Conservation (phyloP, 2,113 vertebrate species). For the Cricetomys ansorgei region DNA sequence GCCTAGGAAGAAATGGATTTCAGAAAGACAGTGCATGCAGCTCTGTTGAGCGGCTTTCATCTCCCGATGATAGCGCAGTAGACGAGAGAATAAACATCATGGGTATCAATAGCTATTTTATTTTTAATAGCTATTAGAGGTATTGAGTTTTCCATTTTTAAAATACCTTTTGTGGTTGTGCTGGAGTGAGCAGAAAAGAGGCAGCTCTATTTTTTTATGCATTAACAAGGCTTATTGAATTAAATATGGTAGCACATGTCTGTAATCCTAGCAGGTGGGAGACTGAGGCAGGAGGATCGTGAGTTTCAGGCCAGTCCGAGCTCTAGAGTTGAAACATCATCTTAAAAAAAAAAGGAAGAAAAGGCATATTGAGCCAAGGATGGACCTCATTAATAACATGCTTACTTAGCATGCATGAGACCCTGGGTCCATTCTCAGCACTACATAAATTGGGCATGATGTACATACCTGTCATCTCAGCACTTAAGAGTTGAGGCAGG, state of each 20-base stretch:
- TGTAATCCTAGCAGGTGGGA: background rate
- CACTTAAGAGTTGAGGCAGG: background rate
- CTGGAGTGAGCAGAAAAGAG: slow-evolving; percentile 47
- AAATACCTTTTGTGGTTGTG: slow-evolving; percentile 57
- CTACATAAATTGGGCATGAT: background rate
- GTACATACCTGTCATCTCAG: background rate
- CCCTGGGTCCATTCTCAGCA: background rate
- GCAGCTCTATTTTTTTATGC: background rate
- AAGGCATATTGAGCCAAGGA: background rate
- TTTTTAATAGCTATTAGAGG: slow-evolving; percentile 70
- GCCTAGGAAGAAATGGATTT: slow-evolving; percentile 69
- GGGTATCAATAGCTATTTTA: slow-evolving; percentile 53
- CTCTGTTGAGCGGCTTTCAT: slow-evolving; percentile 53
- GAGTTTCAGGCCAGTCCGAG: background rate
- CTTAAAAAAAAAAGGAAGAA: background rate
- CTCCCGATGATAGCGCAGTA: slow-evolving; percentile 35
- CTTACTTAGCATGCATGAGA: background rate
- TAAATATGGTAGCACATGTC: too few species aligned
- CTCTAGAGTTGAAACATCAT: background rate
- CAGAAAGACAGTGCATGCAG: slow-evolving; percentile 14
- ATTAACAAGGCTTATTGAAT: slow-evolving; percentile 13
- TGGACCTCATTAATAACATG: background rate
- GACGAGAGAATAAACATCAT: slow-evolving; percentile 75
- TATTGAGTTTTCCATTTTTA: slow-evolving; percentile 70
- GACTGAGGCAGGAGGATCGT: background rate